Evolutionary conservation across 2,113 vertebrate species (phyloP).

Genomic region (Dinomys branickii): DNA sequence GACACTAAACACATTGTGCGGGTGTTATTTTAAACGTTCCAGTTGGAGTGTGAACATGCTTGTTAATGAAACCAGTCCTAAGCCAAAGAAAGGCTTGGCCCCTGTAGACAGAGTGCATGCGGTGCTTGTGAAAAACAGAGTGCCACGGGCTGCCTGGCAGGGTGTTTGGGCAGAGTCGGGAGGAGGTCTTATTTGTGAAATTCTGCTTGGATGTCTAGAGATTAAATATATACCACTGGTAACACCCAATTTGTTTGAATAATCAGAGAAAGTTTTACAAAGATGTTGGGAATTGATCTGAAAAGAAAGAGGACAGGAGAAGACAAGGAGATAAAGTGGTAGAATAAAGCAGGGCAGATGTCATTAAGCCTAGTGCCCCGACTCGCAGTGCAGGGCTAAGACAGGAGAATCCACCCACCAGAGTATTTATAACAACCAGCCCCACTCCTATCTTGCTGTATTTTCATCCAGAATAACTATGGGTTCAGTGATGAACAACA

Average conservation of each 20-base stretch:
- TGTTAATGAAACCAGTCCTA: constrained; percentile 73
- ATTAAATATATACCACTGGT: neutral
- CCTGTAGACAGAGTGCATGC: neutral
- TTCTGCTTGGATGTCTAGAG: neutral
- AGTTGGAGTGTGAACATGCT: constrained; percentile 73
- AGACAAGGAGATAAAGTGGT: neutral
- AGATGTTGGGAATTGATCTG: constrained; percentile 5
- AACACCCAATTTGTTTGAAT: constrained; percentile 37
- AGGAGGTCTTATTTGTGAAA: constrained; percentile 35
- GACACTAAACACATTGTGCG: constrained; percentile 70
- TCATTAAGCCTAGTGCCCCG: neutral
- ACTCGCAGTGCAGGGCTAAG: neutral
- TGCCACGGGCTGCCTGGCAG: constrained; percentile 17
- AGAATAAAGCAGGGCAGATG: neutral
- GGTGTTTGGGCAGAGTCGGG: neutral
- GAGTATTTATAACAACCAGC: neutral
- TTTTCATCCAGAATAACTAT: constrained; percentile 25
- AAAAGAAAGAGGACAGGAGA: neutral
- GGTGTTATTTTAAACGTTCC: constrained; percentile 75
- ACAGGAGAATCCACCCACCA: neutral
- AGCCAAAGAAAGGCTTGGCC: constrained; percentile 61
- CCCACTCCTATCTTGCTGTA: neutral
- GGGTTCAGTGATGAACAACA: neutral
- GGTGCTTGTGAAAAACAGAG: neutral
- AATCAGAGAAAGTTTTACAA: constrained; percentile 49